phyloP scores from a whole-genome alignment of 53 echinoderm and acorn worm genomes.

The Glandiceps talaboti region DNA sequence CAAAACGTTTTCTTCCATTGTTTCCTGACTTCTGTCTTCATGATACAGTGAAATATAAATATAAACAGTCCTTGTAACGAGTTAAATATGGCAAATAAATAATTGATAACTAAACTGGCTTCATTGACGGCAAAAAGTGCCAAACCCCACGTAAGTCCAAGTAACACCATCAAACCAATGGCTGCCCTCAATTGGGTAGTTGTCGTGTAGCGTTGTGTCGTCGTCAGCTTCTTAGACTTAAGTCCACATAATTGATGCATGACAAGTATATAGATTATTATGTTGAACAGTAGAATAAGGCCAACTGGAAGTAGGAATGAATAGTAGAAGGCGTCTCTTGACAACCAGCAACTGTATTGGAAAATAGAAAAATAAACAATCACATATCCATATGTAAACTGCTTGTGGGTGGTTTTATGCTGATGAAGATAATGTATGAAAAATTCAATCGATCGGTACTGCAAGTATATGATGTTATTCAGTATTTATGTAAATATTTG shows the following conservation, averaged over 20 bases:
- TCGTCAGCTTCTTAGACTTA: conserved; percentile 47
- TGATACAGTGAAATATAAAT: conserved; percentile 71
- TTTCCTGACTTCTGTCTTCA: conserved; percentile 63
- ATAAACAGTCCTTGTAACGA: conserved; percentile 65
- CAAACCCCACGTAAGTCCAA: conserved; percentile 80
- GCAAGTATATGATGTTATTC: no score
- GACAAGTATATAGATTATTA: conserved; percentile 59
- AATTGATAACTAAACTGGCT: conserved; percentile 57
- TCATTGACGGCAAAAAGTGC: conserved; percentile 75
- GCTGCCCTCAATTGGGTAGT: conserved; percentile 64
- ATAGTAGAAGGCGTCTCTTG: conserved; percentile 49
- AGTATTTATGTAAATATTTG: no score
- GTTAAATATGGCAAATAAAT: conserved; percentile 79
- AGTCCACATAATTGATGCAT: conserved; percentile 60
- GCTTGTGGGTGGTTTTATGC: no score
- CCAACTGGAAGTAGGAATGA: conserved; percentile 56
- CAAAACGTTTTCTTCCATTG: conserved; percentile 32
- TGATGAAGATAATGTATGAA: no score
- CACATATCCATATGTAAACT: no score
- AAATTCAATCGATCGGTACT: no score
- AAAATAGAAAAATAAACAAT: conserved; percentile 2
- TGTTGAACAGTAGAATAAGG: conserved; percentile 75
- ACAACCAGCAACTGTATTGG: conserved; percentile 60
- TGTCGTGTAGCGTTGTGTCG: conserved; percentile 49
- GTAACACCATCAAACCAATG: conserved; percentile 64